phyloP scores from a whole-genome alignment of 2,797 vertebrate species.

The Remorina albescens region DNA sequence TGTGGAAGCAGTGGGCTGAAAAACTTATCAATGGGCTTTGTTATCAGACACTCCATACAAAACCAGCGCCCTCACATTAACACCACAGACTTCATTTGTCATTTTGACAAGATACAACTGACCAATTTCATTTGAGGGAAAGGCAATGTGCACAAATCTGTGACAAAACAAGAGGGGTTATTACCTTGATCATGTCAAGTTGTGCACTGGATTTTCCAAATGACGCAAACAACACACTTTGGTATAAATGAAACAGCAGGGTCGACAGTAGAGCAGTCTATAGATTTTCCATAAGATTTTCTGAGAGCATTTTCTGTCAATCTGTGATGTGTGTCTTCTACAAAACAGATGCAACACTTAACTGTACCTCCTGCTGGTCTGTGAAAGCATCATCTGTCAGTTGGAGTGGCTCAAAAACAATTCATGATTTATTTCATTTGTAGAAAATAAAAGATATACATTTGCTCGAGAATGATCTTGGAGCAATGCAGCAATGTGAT shows the following conservation, averaged over 20 bases:
- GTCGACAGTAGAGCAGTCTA: conserved; percentile 37
- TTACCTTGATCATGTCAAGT: background rate
- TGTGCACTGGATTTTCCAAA: conserved; percentile 32
- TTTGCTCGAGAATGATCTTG: too few species aligned
- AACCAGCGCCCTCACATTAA: background rate
- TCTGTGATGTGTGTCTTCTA: background rate
- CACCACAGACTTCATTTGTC: background rate
- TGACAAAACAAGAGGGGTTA: conserved; percentile 2
- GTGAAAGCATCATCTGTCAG: background rate
- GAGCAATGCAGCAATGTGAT: background rate
- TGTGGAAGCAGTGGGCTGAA: conserved; percentile 2
- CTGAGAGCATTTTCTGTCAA: conserved; percentile 3
- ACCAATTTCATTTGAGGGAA: background rate
- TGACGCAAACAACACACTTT: conserved; percentile 24
- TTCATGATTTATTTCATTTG: background rate
- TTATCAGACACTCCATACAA: background rate
- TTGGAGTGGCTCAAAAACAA: background rate
- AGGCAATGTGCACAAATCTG: background rate
- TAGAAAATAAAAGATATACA: background rate
- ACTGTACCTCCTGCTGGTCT: background rate
- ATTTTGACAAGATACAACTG: background rate
- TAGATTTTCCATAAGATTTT: conserved; percentile 56
- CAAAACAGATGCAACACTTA: background rate
- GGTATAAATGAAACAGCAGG: conserved; percentile 1
- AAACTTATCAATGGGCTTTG: background rate